Base-by-base conservation (phyloP, 2,888 invertebrate genomes). In the Autographa gamma region DNA sequence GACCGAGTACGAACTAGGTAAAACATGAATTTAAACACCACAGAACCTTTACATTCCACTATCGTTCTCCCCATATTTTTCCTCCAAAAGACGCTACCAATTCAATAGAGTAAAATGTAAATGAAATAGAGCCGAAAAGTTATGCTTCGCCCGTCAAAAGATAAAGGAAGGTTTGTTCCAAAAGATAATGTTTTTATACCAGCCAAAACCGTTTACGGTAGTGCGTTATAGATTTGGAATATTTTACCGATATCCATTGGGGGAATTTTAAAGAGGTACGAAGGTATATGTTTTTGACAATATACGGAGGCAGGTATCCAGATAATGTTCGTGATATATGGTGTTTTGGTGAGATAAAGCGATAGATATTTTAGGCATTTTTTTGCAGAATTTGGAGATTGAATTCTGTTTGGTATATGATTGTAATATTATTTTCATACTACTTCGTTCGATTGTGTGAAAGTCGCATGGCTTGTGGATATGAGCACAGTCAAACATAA, bases 61-160 rank as follows among this genome's bases (percentile, higher is more conserved):
- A 13, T 48, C 9, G 64, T 68, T 60, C 48, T 32, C 14, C 19
- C 25, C 11, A 11, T 52, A 63, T 71, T 59, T 61, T 56, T 66
- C 43, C 16, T 34, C 38, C 34, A 63, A 70, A 72, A 77, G 61
- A 74, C 63, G 77, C 77, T 80, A 79, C 72, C 81, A 73, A 85
- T 85, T 88, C 82, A 84, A 83, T 88, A 85, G 70, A 77, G 71
- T 73, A 75, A 85, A 84, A 85, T 87, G 84, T 85, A 84, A 86
- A 87, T 74, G 82, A 78, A 81, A 84, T 85, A 81, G 81, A 82
- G 69, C 71, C 71, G 74, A 74, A 60, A 78, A 85, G 77, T 81
- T 82, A 82, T 79, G 71, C 73, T 66, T 64, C 71, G 32, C 69
- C 78, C 73, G 79, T 77, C 76, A 76, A 73, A 71, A 82, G 81